Conservation (phyloP, 1,140 invertebrate species). For the Danaus melanippus region DNA sequence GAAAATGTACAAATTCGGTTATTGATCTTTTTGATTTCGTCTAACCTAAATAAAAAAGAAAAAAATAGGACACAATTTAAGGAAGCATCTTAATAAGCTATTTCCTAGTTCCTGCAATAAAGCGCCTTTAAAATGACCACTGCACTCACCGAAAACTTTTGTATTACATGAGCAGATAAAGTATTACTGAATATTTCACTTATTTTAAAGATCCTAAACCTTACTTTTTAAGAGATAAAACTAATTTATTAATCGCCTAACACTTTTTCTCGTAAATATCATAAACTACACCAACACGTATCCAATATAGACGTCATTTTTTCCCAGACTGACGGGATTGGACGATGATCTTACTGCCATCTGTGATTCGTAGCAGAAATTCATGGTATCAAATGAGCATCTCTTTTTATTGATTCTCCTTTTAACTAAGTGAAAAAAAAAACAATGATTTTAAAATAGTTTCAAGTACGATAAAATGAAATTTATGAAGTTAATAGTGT, state of each 20-base stretch:
- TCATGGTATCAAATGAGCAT: slow-evolving; percentile 56
- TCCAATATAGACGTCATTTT: slow-evolving; percentile 75
- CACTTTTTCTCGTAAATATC: slow-evolving; percentile 73
- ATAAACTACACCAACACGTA: slow-evolving; percentile 74
- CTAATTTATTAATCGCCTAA: slow-evolving; percentile 55
- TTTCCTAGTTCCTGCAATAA: slow-evolving; percentile 45
- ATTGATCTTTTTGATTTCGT: not conserved
- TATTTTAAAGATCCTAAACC: slow-evolving; percentile 42
- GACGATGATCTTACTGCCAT: slow-evolving; percentile 48
- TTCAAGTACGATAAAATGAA: slow-evolving; percentile 8
- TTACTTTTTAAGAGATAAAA: slow-evolving; percentile 34
- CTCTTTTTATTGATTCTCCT: slow-evolving; percentile 32
- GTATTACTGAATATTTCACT: slow-evolving; percentile 50
- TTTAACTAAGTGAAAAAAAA: slow-evolving; percentile 8
- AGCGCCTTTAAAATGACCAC: slow-evolving; percentile 47
- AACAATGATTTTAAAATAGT: slow-evolving; percentile 7
- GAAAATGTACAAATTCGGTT: too few relatives aligned
- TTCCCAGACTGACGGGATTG: slow-evolving; percentile 64
- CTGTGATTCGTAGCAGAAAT: slow-evolving; percentile 48
- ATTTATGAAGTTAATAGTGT: slow-evolving; percentile 2
- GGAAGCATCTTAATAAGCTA: slow-evolving; percentile 40
- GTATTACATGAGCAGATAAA: slow-evolving; percentile 60
- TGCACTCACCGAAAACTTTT: slow-evolving; percentile 63
- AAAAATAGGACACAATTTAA: slow-evolving; percentile 27
- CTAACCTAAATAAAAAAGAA: slow-evolving; percentile 2